Percentiles rank a stretch among this genome's conserved stretches.
These are phyloP conservation scores for Macrotus californicus DNA, from an alignment of 2,113 vertebrate genomes.

Conservation along the genomic window DNA sequence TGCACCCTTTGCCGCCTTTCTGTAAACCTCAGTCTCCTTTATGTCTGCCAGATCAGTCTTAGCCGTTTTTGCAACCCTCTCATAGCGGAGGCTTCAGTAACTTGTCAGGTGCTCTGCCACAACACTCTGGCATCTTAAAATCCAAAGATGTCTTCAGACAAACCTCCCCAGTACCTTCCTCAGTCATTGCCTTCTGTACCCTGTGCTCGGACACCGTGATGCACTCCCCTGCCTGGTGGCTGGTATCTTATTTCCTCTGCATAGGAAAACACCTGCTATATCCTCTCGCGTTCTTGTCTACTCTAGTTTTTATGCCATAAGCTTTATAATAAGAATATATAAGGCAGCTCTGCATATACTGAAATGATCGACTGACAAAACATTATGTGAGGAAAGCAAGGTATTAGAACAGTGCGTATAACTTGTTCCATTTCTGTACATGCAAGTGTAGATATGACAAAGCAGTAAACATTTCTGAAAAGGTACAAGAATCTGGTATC, in stretches of 20 bases:
- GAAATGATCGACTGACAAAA: neutral
- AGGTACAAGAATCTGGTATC: neutral
- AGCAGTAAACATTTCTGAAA: constrained; percentile 1
- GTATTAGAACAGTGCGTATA: neutral
- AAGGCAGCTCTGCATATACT: neutral
- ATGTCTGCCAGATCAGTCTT: neutral
- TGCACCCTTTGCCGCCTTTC: neutral
- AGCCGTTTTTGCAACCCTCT: neutral
- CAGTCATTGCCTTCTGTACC: neutral
- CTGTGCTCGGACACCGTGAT: neutral
- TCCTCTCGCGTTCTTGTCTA: neutral
- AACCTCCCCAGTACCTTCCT: neutral
- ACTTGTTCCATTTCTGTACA: neutral
- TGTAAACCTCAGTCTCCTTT: neutral
- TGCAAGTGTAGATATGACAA: neutral
- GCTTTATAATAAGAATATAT: neutral
- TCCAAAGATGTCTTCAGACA: neutral
- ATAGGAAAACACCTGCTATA: neutral
- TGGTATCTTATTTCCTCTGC: neutral
- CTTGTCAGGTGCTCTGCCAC: neutral
- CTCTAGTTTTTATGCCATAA: neutral
- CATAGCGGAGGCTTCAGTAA: neutral
- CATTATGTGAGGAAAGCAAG: neutral
- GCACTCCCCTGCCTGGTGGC: neutral
- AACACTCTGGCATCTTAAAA: neutral